A percentile compares a stretch with the other conserved stretches of the same genome.
Evolutionary conservation across 2,888 invertebrate species (phyloP).

Genomic region (Rhaphigaster nebulosa): DNA sequence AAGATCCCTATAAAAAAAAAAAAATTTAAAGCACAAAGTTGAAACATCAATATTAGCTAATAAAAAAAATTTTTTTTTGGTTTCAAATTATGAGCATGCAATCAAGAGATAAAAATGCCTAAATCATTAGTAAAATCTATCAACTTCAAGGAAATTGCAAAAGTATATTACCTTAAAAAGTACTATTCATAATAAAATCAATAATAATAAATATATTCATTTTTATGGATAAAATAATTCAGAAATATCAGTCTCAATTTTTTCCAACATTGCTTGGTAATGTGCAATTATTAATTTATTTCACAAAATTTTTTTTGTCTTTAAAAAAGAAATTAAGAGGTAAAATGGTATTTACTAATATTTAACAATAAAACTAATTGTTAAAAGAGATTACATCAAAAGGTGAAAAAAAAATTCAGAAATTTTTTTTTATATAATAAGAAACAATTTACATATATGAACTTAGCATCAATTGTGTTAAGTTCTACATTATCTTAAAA

Average conservation of each 20-base stretch:
- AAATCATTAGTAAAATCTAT: not conserved
- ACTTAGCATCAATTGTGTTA: not conserved
- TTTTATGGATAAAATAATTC: not conserved
- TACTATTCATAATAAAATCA: not conserved
- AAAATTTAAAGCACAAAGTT: not conserved
- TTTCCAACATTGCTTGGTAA: not conserved
- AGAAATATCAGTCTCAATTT: not conserved
- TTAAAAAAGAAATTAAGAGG: not conserved
- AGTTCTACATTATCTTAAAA: not conserved
- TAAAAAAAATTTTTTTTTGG: not conserved
- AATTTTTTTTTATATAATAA: not conserved
- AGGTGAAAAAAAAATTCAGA: not conserved
- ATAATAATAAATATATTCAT: not conserved
- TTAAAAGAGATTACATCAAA: not conserved
- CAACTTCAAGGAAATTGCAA: not conserved
- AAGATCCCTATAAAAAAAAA: not conserved
- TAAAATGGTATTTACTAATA: not conserved
- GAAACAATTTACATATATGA: not conserved
- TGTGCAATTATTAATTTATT: not conserved
- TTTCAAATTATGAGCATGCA: not conserved
- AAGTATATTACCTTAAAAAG: not conserved
- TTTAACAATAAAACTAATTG: not conserved
- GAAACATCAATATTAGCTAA: not conserved
- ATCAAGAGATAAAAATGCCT: not conserved
- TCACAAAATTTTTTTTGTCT: not conserved